Percentiles rank a stretch among this genome's conserved stretches.
Evolutionary conservation across 1,140 invertebrate species (phyloP).

Genomic region (Aphelinus atriplicis): DNA sequence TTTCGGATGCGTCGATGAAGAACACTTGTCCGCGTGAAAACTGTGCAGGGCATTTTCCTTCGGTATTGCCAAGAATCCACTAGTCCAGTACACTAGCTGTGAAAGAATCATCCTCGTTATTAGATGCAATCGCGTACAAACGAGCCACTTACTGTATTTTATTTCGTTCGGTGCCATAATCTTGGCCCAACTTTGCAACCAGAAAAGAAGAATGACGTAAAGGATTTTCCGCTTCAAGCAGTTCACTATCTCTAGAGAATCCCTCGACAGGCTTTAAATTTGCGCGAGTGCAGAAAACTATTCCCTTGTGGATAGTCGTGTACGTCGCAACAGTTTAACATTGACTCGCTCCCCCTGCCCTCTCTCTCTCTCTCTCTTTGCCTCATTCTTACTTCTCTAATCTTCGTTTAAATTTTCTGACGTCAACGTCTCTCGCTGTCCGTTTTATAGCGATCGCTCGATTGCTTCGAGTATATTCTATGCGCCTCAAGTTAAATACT

Average conservation of each 20-base stretch:
- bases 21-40: too few species aligned
- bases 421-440: background rate
- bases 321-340: constrained; percentile 41
- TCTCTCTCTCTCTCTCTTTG: background rate
- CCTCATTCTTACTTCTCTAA: background rate
- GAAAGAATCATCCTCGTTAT: too few species aligned
- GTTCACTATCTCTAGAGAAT: constrained; percentile 31
- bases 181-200: too few species aligned
- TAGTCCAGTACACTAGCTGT: too few species aligned
- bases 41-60: too few species aligned
- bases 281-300: constrained; percentile 46
- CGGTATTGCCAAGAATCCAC: too few species aligned
- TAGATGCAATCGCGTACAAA: too few species aligned
- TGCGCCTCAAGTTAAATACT: constrained; percentile 56
- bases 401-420: too few species aligned
- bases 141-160: too few species aligned
- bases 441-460: background rate
- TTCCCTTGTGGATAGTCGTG: constrained; percentile 39
- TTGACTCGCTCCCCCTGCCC: constrained; percentile 7
- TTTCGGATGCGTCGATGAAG: too few species aligned
- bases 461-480: constrained; percentile 16
- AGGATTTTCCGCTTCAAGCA: constrained; percentile 34
- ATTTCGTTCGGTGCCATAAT: too few species aligned
- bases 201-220: constrained; percentile 29
- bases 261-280: constrained; percentile 45